Percentiles rank a stretch among this genome's conserved stretches.
phyloP scores from a whole-genome alignment of 2,888 invertebrate genomes.

The Netelia fuscicornis region DNA sequence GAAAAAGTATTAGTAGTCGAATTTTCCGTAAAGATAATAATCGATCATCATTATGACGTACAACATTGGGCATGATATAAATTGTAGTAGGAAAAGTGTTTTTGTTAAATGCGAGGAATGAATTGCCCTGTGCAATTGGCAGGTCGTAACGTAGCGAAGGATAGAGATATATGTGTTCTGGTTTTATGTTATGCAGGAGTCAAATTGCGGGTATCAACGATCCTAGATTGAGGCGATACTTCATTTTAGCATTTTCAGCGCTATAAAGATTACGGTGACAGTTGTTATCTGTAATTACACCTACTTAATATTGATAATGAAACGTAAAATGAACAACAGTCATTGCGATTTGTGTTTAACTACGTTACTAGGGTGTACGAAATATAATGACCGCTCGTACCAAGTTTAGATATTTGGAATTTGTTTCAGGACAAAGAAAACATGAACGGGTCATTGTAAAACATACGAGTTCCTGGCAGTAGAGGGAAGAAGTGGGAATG shows the following conservation, averaged over 20 bases:
- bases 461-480: slow-evolving; percentile 47
- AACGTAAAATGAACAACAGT: slow-evolving; percentile 58
- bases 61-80: slow-evolving; percentile 48
- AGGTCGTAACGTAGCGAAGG: slow-evolving; percentile 41
- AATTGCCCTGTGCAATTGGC: slow-evolving; percentile 56
- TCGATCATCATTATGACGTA: slow-evolving; percentile 19
- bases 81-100: slow-evolving; percentile 53
- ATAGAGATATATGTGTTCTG: slow-evolving; percentile 14
- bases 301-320: slow-evolving; percentile 54
- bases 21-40: slow-evolving; percentile 19
- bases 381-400: slow-evolving; percentile 61
- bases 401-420: slow-evolving; percentile 62
- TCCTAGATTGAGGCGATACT: slow-evolving; percentile 49
- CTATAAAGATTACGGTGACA: slow-evolving; percentile 53
- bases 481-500: slow-evolving; percentile 2
- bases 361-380: slow-evolving; percentile 52
- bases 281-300: slow-evolving; percentile 48
- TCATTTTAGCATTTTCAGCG: slow-evolving; percentile 39
- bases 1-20: slow-evolving; percentile 21
- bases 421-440: slow-evolving; percentile 55
- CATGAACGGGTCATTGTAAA: slow-evolving; percentile 46
- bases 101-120: slow-evolving; percentile 66
- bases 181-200: slow-evolving; percentile 13
- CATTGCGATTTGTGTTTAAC: slow-evolving; percentile 50
- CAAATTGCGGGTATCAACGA: slow-evolving; percentile 37